A percentile compares a stretch with the other conserved stretches of the same genome.
Conservation (phyloP, 2,113 vertebrate species). For the Bubalus kerabau region DNA sequence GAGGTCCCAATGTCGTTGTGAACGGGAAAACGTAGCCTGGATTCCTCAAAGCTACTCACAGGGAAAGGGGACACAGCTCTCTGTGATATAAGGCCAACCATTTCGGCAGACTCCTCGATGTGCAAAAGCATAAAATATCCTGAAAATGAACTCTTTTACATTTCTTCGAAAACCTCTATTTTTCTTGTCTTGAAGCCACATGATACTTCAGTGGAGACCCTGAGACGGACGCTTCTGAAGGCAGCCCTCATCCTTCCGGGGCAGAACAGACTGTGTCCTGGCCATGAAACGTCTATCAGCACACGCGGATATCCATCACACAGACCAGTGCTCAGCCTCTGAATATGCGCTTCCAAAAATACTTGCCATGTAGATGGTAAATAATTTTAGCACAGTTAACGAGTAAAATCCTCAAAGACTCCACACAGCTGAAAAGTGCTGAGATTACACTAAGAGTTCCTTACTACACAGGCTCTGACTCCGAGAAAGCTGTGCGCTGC, state of each 20-base stretch:
- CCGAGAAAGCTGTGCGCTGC: accelerated
- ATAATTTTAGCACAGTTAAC: background rate
- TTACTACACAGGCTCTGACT: background rate
- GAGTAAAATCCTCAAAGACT: background rate
- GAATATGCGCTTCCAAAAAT: background rate
- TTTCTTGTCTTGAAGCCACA: background rate
- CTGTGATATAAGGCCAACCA: background rate
- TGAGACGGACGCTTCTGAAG: background rate
- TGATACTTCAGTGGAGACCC: background rate
- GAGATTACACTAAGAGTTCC: accelerated
- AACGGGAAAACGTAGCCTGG: background rate
- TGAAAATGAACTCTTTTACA: background rate
- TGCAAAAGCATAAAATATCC: background rate
- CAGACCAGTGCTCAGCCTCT: background rate
- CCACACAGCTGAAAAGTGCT: background rate
- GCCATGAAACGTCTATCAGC: background rate
- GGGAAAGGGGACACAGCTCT: background rate
- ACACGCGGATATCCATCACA: background rate
- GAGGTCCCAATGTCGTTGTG: background rate
- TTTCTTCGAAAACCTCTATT: background rate
- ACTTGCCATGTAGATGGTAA: background rate
- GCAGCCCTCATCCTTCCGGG: background rate
- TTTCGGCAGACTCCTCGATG: background rate
- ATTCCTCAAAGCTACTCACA: background rate
- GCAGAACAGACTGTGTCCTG: background rate